Conservation (phyloP, 2,888 invertebrate species). For the Serrognathus titanus region DNA sequence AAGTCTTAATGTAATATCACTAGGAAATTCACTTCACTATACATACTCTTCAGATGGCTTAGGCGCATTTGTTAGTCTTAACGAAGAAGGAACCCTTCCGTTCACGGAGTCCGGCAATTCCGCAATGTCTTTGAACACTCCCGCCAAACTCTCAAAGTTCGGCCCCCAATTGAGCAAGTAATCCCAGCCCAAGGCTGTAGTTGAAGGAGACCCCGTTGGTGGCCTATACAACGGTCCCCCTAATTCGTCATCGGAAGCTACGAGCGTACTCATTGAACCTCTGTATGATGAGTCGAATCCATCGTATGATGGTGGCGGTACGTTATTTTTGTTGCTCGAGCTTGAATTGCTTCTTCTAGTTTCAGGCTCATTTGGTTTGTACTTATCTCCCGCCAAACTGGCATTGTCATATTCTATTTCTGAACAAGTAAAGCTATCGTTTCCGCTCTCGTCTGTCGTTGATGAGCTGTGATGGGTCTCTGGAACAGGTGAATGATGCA, state of each 20-base stretch:
- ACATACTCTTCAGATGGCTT: slow-evolving; percentile 91
- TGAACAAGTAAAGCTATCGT: slow-evolving; percentile 97
- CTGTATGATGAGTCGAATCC: slow-evolving; percentile 93
- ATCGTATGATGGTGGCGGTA: slow-evolving; percentile 77
- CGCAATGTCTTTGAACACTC: slow-evolving; percentile 95
- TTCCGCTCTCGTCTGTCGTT: slow-evolving; percentile 88
- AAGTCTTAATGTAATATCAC: slow-evolving; percentile 15
- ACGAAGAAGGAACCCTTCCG: slow-evolving; percentile 67
- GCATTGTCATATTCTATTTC: slow-evolving; percentile 96
- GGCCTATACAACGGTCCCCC: slow-evolving; percentile 77
- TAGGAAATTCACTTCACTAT: slow-evolving; percentile 44
- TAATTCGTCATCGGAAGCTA: slow-evolving; percentile 89
- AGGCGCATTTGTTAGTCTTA: slow-evolving; percentile 75
- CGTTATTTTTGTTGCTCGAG: slow-evolving; percentile 49
- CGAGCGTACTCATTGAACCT: slow-evolving; percentile 88
- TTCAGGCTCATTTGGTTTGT: slow-evolving; percentile 47
- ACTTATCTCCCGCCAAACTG: slow-evolving; percentile 76
- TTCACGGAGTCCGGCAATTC: slow-evolving; percentile 83
- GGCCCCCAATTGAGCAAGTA: slow-evolving; percentile 95
- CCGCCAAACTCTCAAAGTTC: slow-evolving; percentile 91
- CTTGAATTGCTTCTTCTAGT: slow-evolving; percentile 41
- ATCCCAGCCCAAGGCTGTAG: slow-evolving; percentile 85
- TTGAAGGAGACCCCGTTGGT: slow-evolving; percentile 72
- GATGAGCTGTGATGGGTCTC: slow-evolving; percentile 74
- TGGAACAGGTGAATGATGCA: slow-evolving; percentile 70